Percentiles rank a stretch among this genome's conserved stretches.
phyloP scores from a whole-genome alignment of 2,888 invertebrate genomes.

The Galerucella calmariensis region DNA sequence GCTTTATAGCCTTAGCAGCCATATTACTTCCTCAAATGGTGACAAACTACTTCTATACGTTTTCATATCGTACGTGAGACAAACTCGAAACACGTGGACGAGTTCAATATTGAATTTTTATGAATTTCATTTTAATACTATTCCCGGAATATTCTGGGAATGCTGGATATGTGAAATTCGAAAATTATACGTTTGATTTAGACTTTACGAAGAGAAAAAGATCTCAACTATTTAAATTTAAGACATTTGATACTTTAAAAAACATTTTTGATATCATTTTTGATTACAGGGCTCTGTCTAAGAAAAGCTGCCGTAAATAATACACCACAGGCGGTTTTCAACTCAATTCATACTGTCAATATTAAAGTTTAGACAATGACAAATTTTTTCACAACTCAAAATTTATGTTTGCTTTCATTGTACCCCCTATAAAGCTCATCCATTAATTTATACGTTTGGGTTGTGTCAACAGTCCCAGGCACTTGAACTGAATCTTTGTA shows the following conservation, averaged over 20 bases:
- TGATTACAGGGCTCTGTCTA: background rate
- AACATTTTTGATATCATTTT: background rate
- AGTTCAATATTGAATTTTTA: conserved; percentile 37
- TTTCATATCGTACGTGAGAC: conserved; percentile 57
- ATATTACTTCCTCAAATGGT: conserved; percentile 60
- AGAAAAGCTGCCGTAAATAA: background rate
- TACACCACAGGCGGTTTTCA: too few relatives aligned
- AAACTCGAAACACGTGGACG: conserved; percentile 33
- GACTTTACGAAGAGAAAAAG: background rate
- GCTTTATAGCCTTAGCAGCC: conserved; percentile 61
- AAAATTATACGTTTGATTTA: conserved; percentile 16
- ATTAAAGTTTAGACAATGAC: too few relatives aligned
- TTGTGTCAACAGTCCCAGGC: too few relatives aligned
- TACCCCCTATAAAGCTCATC: too few relatives aligned
- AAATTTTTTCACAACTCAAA: too few relatives aligned
- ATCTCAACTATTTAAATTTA: background rate
- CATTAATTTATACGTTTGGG: too few relatives aligned
- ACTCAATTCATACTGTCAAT: too few relatives aligned
- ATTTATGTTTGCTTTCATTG: too few relatives aligned
- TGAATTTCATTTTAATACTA: conserved; percentile 30
- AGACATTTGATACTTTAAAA: background rate
- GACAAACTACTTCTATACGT: conserved; percentile 61
- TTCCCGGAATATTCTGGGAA: conserved; percentile 7
- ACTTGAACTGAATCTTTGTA: too few relatives aligned
- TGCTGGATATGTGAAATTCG: conserved; percentile 19